Base-by-base conservation (phyloP, 2,888 invertebrate genomes). In the Leucophenga montana region DNA sequence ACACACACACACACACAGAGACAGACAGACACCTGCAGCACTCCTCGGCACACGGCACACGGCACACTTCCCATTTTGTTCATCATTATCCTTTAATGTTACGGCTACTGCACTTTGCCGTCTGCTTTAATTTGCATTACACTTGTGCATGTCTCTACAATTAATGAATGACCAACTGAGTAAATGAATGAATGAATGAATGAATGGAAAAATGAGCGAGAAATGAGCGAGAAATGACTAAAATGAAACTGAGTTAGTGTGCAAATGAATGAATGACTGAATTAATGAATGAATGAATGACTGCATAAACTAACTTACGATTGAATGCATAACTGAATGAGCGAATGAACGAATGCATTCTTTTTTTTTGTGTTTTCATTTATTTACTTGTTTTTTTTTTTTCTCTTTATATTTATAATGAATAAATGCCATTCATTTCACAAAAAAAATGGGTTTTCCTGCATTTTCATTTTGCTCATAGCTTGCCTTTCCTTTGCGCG, bases 61-160 rank as follows among this genome's bases (percentile, higher is more conserved):
- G 18, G 11, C 18, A n/a, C 39, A 11, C 8, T 14, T 62, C 5
- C 13, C 59, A 1, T 5, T n/a, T 11, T 9, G 57, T 39, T 53
- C 59, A 62, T 61, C 67, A 57, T 27, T 53, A 50, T 56, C 65
- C 31, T 33, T 16, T 13, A 13, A 22, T n/a, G 44, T 31, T 61
- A 64, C 69, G 72, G 3, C 70, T 77, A 39, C 53, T 50, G 44
- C 81, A 81, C 81, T 81, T 81, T 82, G 85, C 83, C 82, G 81
- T 81, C 81, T 84, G 81, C 81, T 83, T 81, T 81, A 81, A 81
- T 81, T 81, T 81, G 81, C 85, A 83, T 83, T 81, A 84, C 83
- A 85, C 85, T 84, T 81, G 83, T 81, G 82, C 78, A 80, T 81
- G 81, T 85, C 83, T 83, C 11, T 46, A 46, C 46, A 18, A 20